Conservation (phyloP, 2,888 invertebrate genomes). For the Drosophila mercatorum region DNA sequence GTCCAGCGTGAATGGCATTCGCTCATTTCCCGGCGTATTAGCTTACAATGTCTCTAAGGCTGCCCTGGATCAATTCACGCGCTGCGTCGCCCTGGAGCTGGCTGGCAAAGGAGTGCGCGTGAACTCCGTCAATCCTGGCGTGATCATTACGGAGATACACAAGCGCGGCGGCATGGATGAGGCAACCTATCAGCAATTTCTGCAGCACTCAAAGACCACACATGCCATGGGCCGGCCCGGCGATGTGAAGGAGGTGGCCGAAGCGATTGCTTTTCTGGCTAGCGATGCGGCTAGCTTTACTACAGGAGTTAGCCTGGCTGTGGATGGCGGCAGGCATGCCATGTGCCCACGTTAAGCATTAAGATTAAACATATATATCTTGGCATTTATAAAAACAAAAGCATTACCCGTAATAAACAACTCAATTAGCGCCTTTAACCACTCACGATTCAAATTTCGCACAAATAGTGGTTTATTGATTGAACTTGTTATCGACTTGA, state of each 20-base stretch:
- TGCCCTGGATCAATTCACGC: conserved; percentile 96
- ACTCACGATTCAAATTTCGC: conserved; percentile 29
- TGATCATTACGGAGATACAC: conserved; percentile 94
- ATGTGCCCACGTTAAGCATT: conserved; percentile 88
- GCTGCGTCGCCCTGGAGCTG: conserved; percentile 94
- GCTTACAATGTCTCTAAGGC: conserved; percentile 97
- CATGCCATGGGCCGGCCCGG: conserved; percentile 96
- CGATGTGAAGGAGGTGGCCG: conserved; percentile 92
- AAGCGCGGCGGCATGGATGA: conserved; percentile 91
- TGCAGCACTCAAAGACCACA: conserved; percentile 92
- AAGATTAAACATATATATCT: background rate
- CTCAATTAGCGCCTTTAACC: background rate
- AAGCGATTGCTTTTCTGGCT: conserved; percentile 94
- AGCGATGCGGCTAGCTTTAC: conserved; percentile 89
- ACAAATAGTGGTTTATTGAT: conserved; percentile 7
- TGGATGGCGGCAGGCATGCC: conserved; percentile 88
- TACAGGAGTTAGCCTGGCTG: conserved; percentile 89
- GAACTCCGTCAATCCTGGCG: conserved; percentile 97
- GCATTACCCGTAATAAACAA: background rate
- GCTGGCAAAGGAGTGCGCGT: conserved; percentile 92
- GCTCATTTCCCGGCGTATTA: conserved; percentile 94
- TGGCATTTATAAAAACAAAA: conserved; percentile 41
- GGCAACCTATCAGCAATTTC: conserved; percentile 90
- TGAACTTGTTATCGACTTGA: conserved; percentile 21
- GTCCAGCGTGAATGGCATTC: conserved; percentile 94